phyloP scores from a whole-genome alignment of 2,113 vertebrate genomes.

The Saccopteryx bilineata region DNA sequence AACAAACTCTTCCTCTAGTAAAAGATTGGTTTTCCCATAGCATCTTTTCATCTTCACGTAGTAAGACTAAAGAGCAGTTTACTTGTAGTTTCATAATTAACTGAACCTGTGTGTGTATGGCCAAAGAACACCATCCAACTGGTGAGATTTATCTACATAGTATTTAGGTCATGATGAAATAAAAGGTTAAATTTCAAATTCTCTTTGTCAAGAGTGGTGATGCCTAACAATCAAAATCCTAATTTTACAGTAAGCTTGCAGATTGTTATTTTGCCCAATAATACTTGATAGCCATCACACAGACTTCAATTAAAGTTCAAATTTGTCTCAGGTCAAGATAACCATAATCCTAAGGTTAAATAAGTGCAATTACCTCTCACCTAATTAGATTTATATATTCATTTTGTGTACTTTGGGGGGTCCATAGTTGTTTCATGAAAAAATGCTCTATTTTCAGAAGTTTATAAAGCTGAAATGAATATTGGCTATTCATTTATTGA shows the following conservation, averaged over 20 bases:
- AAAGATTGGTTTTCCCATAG: background rate
- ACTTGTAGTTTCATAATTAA: background rate
- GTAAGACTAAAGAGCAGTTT: background rate
- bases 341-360: slow-evolving; percentile 39
- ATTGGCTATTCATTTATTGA: background rate
- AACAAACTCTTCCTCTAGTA: background rate
- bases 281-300: slow-evolving; percentile 66
- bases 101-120: background rate
- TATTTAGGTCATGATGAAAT: background rate
- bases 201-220: background rate
- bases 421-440: background rate
- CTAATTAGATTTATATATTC: slow-evolving; percentile 18
- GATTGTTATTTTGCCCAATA: slow-evolving; percentile 29
- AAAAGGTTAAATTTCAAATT: background rate
- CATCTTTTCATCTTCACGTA: background rate
- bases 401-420: background rate
- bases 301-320: slow-evolving; percentile 65
- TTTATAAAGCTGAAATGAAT: slow-evolving; percentile 36
- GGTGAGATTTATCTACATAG: background rate
- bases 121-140: background rate
- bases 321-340: slow-evolving; percentile 61
- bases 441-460: slow-evolving; percentile 30
- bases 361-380: slow-evolving; percentile 62
- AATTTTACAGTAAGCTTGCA: background rate
- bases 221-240: background rate